phyloP scores from a whole-genome alignment of 2,797 vertebrate genomes.

The Fundulus diaphanus region DNA sequence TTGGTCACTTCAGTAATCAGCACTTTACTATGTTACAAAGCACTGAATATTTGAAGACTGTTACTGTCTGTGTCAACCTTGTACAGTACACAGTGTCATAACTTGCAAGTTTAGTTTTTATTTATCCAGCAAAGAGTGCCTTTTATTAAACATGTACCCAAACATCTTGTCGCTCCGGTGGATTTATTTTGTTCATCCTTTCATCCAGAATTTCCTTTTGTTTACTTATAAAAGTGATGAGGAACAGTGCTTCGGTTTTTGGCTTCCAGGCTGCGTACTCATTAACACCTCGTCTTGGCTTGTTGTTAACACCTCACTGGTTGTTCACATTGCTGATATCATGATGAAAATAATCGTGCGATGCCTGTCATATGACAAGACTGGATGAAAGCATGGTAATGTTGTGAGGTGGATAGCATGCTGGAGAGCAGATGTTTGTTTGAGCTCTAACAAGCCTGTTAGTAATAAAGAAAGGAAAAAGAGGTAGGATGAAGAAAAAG shows the following conservation, averaged over 20 bases:
- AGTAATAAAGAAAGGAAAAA: constrained; percentile 30
- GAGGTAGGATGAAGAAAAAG: constrained; percentile 12
- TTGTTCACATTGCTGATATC: constrained; percentile 27
- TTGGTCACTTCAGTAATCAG: constrained; percentile 58
- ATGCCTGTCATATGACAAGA: constrained; percentile 34
- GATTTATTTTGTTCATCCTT: too few relatives aligned
- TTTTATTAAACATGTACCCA: constrained; percentile 82
- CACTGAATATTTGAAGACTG: constrained; percentile 66
- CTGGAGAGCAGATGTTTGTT: constrained; percentile 32
- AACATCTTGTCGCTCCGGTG: constrained; percentile 36
- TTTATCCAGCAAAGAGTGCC: constrained; percentile 82
- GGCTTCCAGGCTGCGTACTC: constrained; percentile 37
- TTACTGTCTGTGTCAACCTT: constrained; percentile 70
- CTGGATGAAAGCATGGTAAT: constrained; percentile 1
- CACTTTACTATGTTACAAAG: constrained; percentile 73
- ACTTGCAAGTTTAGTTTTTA: constrained; percentile 75
- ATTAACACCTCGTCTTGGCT: constrained; percentile 49
- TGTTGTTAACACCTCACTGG: constrained; percentile 47
- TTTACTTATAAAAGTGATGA: constrained; percentile 31
- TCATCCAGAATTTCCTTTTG: neutral
- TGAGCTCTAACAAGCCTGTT: constrained; percentile 22
- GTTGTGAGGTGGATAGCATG: constrained; percentile 15
- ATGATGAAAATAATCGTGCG: constrained; percentile 15
- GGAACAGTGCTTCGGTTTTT: constrained; percentile 37
- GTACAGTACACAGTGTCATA: constrained; percentile 61